Evolutionary conservation across 2,113 vertebrate genomes (phyloP), one percentile per base, ranked within the genome.

Genomic region (Phalacrocorax pelagicus): DNA sequence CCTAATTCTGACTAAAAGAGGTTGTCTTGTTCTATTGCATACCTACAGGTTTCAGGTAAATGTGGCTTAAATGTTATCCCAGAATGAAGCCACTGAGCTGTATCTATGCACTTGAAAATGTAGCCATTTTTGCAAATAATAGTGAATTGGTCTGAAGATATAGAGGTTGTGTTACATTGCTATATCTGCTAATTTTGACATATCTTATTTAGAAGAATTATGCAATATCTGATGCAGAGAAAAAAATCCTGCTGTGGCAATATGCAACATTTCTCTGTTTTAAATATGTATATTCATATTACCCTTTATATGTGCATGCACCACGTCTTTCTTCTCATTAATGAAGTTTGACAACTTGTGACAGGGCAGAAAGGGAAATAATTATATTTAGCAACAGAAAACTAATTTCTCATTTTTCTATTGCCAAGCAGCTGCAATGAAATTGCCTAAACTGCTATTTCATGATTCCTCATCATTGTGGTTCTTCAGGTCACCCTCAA

Each of bases 351-450:
- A 97, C 96, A 97, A 70, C 94, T 97, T 96, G 89, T 97, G 96
- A 98, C 98, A 98, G 93, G 81, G 59, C 49, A 95, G 97, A 98
- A 97, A 97, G 81, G 95, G 95, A 98, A 98, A 98, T 98, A 98
- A 98, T 98, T 98, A 98, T 98, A 98, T 98, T 98, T 98, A 94
- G 98, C 98, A 98, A 98, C 96, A 97, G 98, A 97, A 98, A 98
- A 97, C 97, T 98, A 66, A 98, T 98, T 98, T 98, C 98, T 98
- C 98, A 98, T 98, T 98, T 97, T 98, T 97, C 97, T 27, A 81
- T 51, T 30, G 4, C 96, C 93, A 94, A 92, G 95, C 96, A 92
- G 95, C 96, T 83, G 46, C 97, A 93, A 95, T 96, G 97, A 97
- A 97, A 98, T 98, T 98, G 98, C 98, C 96, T 98, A 95, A 96